Evolutionary conservation across 2,888 invertebrate species (phyloP).

Genomic region (Drosophila ustulata): DNA sequence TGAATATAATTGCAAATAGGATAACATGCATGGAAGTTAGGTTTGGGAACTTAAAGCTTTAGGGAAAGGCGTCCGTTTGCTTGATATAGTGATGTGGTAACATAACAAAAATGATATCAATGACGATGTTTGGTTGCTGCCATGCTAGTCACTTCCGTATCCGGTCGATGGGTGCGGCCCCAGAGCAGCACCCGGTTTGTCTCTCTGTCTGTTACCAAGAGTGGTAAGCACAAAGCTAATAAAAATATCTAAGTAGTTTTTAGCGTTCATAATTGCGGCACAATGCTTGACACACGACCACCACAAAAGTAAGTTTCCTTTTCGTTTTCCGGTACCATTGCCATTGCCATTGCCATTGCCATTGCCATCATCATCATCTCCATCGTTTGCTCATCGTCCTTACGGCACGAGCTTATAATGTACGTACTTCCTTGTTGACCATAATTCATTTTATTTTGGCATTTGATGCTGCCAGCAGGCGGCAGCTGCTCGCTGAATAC

Average conservation of each 20-base stretch:
- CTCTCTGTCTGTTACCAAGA: not conserved
- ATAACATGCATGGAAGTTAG: too few species aligned
- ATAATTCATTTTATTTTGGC: slow-evolving; percentile 65
- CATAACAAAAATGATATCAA: not conserved
- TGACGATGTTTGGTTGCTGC: slow-evolving; percentile 65
- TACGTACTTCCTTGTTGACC: slow-evolving; percentile 62
- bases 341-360: slow-evolving; percentile 47
- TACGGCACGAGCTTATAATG: slow-evolving; percentile 54
- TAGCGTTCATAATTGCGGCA: slow-evolving; percentile 82
- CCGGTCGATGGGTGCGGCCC: slow-evolving; percentile 29
- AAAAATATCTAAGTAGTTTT: slow-evolving; percentile 78
- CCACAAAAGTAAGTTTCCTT: slow-evolving; percentile 75
- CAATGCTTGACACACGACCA: slow-evolving; percentile 83
- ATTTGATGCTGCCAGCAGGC: slow-evolving; percentile 41
- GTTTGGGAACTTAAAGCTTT: too few species aligned
- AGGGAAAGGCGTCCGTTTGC: too few species aligned
- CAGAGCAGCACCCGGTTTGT: not conserved
- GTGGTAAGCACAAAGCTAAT: slow-evolving; percentile 53
- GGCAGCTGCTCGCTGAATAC: slow-evolving; percentile 44
- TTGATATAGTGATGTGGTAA: too few species aligned
- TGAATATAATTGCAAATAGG: too few species aligned
- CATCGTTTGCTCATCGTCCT: not conserved
- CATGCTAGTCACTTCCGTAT: slow-evolving; percentile 64
- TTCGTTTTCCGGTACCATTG: slow-evolving; percentile 61
- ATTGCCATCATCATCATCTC: slow-evolving; percentile 40